A percentile compares a stretch with the other conserved stretches of the same genome.
These are phyloP conservation scores for Omphaloscelis lunosa DNA, from an alignment of 2,888 invertebrate genomes.

Conservation along the genomic window DNA sequence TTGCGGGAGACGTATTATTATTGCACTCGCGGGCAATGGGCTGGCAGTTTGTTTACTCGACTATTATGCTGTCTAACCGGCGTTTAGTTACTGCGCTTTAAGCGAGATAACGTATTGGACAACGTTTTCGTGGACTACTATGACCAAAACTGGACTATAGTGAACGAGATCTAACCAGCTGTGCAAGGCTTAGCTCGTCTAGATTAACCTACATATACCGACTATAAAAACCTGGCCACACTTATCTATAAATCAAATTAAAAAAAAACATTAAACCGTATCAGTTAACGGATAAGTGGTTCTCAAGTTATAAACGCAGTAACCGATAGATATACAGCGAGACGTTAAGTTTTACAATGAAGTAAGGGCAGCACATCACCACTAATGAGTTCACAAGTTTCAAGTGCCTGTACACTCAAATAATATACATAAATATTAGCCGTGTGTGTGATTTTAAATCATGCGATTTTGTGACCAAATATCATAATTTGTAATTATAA, in stretches of 20 bases:
- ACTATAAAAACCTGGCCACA: too few relatives aligned
- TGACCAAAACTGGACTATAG: constrained; percentile 41
- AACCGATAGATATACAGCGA: neutral
- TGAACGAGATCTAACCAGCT: neutral
- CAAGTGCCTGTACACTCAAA: neutral
- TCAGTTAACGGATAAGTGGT: neutral
- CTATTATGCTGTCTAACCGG: constrained; percentile 58
- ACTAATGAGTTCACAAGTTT: neutral
- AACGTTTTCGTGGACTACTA: constrained; percentile 24
- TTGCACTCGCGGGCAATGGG: constrained; percentile 61
- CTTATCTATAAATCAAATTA: too few relatives aligned
- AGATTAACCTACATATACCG: neutral
- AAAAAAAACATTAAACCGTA: neutral
- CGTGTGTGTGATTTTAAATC: neutral
- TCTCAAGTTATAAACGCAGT: neutral
- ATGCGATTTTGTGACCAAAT: neutral
- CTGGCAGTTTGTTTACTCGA: constrained; percentile 58
- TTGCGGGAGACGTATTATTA: constrained; percentile 53
- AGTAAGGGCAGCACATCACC: neutral
- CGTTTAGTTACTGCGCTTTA: constrained; percentile 49
- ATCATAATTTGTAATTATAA: neutral
- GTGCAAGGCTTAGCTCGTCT: neutral
- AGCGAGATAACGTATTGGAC: constrained; percentile 50
- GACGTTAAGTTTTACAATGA: neutral
- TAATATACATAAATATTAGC: neutral